These are phyloP conservation scores for Mustela lutreola DNA, from an alignment of 2,113 vertebrate genomes.

Conservation along the genomic window DNA sequence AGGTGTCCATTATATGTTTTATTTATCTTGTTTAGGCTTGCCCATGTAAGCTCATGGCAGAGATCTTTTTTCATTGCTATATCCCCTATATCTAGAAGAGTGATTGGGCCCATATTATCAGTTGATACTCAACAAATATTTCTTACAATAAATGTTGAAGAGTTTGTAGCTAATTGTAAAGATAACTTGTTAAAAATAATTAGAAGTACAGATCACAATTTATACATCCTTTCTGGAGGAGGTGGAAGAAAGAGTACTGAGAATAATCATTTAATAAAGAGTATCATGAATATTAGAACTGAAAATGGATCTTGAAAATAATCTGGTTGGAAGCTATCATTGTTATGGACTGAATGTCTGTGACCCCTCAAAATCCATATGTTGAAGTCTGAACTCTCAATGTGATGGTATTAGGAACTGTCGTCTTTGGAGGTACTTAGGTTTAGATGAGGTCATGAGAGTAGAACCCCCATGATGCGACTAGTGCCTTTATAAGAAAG, in stretches of 20 bases:
- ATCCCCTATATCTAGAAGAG: not conserved
- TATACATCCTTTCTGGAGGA: not conserved
- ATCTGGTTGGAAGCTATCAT: not conserved
- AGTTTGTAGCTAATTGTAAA: not conserved
- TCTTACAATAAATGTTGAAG: not conserved
- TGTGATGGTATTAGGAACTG: not conserved
- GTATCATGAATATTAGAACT: not conserved
- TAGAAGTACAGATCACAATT: not conserved
- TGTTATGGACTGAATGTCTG: not conserved
- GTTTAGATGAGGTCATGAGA: not conserved
- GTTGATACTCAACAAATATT: not conserved
- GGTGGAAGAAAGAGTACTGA: not conserved
- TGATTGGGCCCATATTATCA: not conserved
- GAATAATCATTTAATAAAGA: slow-evolving; percentile 14
- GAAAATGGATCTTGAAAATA: slow-evolving; percentile 20
- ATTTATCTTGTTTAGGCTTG: not conserved
- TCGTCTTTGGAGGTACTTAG: not conserved
- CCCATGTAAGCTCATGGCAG: not conserved
- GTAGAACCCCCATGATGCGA: not conserved
- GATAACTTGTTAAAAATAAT: not conserved
- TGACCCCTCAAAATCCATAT: not conserved
- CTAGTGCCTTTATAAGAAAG: not conserved
- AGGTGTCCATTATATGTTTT: not conserved
- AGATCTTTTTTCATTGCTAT: not conserved
- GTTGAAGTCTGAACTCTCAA: not conserved